phyloP scores from a whole-genome alignment of 2,888 invertebrate species.

The Philaethria dido region DNA sequence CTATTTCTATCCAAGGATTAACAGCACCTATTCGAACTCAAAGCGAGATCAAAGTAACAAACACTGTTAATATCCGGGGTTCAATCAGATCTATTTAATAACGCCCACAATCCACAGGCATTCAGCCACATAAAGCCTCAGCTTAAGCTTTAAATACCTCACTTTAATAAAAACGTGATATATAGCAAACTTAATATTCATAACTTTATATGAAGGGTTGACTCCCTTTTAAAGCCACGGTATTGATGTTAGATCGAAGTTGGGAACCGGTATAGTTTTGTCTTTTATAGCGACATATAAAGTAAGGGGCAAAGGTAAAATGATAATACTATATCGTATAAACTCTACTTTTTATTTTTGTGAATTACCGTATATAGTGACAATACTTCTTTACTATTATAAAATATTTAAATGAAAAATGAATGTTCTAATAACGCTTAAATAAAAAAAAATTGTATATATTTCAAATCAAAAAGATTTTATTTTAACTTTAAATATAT shows the following conservation, averaged over 20 bases:
- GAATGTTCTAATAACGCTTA: too few relatives aligned
- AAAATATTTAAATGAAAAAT: too few relatives aligned
- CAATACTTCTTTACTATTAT: too few relatives aligned
- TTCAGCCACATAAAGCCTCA: constrained; percentile 10
- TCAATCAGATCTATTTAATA: constrained; percentile 30
- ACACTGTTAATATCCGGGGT: constrained; percentile 16
- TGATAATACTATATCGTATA: neutral
- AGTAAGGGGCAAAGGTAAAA: neutral
- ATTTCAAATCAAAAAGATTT: too few relatives aligned
- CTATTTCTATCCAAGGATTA: constrained; percentile 8
- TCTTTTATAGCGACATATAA: neutral
- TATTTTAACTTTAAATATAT: too few relatives aligned
- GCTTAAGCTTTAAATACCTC: constrained; percentile 18
- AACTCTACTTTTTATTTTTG: too few relatives aligned
- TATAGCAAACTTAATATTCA: constrained; percentile 1
- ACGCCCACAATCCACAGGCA: constrained; percentile 9
- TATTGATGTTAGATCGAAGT: constrained; percentile 5
- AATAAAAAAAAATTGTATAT: too few relatives aligned
- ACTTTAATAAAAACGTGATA: constrained; percentile 23
- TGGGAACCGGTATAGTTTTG: neutral
- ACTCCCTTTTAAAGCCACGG: neutral
- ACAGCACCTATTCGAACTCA: neutral
- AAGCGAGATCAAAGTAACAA: constrained; percentile 11
- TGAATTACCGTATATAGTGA: too few relatives aligned
- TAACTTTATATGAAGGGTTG: constrained; percentile 7